Conservation (phyloP, 2,888 invertebrate species). For the Laothoe populi region DNA sequence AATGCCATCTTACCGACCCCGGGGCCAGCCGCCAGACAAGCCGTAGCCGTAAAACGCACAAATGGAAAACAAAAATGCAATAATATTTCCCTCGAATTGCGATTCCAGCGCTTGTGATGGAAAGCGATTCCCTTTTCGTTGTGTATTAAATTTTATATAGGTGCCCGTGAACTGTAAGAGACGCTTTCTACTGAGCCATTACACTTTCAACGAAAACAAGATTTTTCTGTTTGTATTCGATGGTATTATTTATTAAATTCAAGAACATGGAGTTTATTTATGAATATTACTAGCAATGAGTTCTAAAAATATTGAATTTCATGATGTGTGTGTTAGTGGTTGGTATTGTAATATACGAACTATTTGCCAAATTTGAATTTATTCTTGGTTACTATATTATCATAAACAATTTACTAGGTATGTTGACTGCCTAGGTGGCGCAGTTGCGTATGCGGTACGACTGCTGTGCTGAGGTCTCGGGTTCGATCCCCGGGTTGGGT, state of each 20-base stretch:
- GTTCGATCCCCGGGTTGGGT: too few relatives aligned
- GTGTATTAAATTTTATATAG: constrained; percentile 41
- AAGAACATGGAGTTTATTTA: not conserved
- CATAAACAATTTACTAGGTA: too few relatives aligned
- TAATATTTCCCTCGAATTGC: constrained; percentile 58
- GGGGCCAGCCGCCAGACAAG: constrained; percentile 50
- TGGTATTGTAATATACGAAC: not conserved
- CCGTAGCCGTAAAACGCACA: constrained; percentile 57
- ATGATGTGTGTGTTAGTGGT: too few relatives aligned
- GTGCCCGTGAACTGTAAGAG: constrained; percentile 8
- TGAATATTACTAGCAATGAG: not conserved
- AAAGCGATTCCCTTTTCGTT: constrained; percentile 41
- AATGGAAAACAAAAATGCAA: constrained; percentile 63
- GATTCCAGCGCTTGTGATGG: constrained; percentile 50
- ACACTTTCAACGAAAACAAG: constrained; percentile 12
- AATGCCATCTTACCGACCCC: constrained; percentile 41
- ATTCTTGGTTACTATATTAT: too few relatives aligned
- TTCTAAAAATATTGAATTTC: too few relatives aligned
- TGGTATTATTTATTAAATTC: not conserved
- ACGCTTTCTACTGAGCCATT: not conserved
- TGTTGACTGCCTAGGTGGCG: too few relatives aligned
- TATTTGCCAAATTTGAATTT: too few relatives aligned
- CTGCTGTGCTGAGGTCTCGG: too few relatives aligned
- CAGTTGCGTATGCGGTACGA: too few relatives aligned
- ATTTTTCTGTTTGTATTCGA: not conserved